These are phyloP conservation scores for Adelosebastes latens DNA, from an alignment of 2,797 vertebrate genomes.

Conservation along the genomic window DNA sequence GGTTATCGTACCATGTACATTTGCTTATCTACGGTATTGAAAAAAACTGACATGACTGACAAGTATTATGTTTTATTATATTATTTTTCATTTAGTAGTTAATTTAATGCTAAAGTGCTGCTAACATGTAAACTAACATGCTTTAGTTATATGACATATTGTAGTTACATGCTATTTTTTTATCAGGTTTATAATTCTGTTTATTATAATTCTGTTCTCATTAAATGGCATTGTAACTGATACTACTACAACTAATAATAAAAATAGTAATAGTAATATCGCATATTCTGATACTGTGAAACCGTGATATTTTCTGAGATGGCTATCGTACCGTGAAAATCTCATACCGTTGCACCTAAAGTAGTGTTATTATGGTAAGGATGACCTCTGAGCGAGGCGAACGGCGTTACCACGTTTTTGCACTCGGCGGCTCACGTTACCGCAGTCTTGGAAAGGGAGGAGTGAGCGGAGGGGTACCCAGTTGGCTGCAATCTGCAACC, in stretches of 20 bases:
- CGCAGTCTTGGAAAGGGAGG: not conserved
- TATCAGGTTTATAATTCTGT: not conserved
- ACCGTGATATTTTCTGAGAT: too few species aligned
- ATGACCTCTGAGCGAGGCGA: not conserved
- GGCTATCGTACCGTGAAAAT: too few species aligned
- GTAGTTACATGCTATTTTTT: not conserved
- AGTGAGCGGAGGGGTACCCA: not conserved
- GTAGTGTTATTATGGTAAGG: not conserved
- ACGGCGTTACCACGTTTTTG: not conserved
- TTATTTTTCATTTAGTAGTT: not conserved
- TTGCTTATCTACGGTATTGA: not conserved
- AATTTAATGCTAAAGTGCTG: not conserved
- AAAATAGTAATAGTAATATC: too few species aligned
- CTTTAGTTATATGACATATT: not conserved
- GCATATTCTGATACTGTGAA: too few species aligned
- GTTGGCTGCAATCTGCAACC: not conserved
- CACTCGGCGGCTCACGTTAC: not conserved
- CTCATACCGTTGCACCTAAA: not conserved
- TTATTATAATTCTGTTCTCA: too few species aligned
- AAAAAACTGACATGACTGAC: not conserved
- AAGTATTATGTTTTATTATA: not conserved
- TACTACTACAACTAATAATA: too few species aligned
- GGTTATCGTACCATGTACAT: not conserved
- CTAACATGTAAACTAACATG: not conserved
- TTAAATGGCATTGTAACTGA: too few species aligned